Evolutionary conservation across 2,888 invertebrate genomes (phyloP), one percentile per base, ranked within the genome.

Genomic region (Ichneumoninae sp.): DNA sequence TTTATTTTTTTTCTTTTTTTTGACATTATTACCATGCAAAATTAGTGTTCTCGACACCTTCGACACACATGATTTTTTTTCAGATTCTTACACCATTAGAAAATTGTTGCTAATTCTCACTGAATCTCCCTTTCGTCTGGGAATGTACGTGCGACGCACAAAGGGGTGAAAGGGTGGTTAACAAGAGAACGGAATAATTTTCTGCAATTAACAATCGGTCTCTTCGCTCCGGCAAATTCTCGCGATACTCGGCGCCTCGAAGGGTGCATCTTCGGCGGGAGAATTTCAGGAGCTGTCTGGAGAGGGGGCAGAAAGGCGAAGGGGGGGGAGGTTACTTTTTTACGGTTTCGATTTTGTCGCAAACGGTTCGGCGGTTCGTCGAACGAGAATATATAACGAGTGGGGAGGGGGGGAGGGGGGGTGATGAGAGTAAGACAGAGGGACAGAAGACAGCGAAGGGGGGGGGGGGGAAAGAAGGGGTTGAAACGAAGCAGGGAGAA

Each of bases 401-500:
- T 60, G 26, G 3, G 30, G 16, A n/a, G n/a, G n/a, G 4, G 57
- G 26, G 2, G 8, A 6, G 54, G 22, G 22, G 10, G 30, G 16
- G 4, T 16, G 30, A 13, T 13, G 22, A 52, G 47, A 68, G 69
- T 50, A 50, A 52, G n/a, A 50, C 68, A 50, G 33, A 33, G 8
- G 54, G 47, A 52, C 19, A 10, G 69, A 54, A 47, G 52, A n/a
- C 19, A n/a, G 33, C 33, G 26, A 44, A 40, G 19, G 10, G 52
- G 19, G 33, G 60, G 80, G 62, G 30, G 33, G 60, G 80, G n/a
- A 70, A 19, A 72, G 22, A 57, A 30, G 52, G 54, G 10, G 16
- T 44, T 60, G 66, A 47, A 57, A 52, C 40, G 22, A 86, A 76
- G 68, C 82, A 57, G 83, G 74, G 65, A 76, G 77, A 81, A 72